Percentiles rank a stretch among this genome's conserved stretches.
Conservation (phyloP, 2,113 vertebrate genomes). For the Alethe castanea region DNA sequence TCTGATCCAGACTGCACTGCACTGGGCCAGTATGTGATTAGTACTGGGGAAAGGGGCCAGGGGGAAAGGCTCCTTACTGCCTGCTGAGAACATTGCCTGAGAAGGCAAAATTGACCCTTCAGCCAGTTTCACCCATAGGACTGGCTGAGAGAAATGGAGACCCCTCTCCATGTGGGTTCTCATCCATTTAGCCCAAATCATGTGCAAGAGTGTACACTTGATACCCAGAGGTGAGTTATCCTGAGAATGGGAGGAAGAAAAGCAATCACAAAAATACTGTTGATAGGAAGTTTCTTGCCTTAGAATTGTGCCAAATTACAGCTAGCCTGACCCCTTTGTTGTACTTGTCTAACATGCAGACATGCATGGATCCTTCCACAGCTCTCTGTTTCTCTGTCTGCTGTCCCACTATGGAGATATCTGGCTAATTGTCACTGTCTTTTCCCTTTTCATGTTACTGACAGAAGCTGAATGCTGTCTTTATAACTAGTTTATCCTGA, state of each 20-base stretch:
- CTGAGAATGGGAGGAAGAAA: background rate
- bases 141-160: background rate
- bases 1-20: background rate
- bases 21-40: background rate
- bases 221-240: background rate
- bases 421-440: background rate
- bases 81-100: background rate
- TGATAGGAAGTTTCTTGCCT: background rate
- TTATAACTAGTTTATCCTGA: background rate
- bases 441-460: background rate
- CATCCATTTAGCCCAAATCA: background rate
- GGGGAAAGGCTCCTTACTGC: background rate
- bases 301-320: background rate
- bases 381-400: background rate
- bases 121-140: background rate
- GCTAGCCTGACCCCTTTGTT: background rate
- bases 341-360: background rate
- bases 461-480: background rate
- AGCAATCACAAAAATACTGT: background rate
- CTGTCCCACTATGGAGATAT: background rate
- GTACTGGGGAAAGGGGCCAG: background rate
- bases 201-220: background rate
- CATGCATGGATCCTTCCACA: accelerated
- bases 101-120: background rate
- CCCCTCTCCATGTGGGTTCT: background rate